Percentiles rank a stretch among this genome's conserved stretches.
phyloP scores from a whole-genome alignment of 1,140 invertebrate genomes.

The Globodera rostochiensis region DNA sequence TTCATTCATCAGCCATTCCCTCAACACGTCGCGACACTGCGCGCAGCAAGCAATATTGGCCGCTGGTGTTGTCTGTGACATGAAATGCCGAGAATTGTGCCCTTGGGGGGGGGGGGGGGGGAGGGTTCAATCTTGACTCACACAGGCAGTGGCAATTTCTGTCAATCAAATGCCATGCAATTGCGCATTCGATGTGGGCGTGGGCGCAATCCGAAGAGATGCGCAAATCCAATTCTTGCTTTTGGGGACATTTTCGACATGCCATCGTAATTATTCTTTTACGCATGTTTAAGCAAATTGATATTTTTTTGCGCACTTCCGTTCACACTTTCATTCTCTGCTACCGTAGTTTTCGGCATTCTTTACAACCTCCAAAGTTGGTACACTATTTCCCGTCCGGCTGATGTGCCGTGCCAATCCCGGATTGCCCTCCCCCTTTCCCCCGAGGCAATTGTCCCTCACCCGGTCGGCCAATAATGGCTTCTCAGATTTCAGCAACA shows the following conservation, averaged over 20 bases:
- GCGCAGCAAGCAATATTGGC: too few relatives aligned
- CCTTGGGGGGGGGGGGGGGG: too few relatives aligned
- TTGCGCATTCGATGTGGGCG: background rate
- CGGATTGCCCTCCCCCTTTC: background rate
- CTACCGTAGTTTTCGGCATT: background rate
- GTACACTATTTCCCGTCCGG: background rate
- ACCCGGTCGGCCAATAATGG: background rate
- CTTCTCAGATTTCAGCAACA: constrained; percentile 1
- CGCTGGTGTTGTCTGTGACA: too few relatives aligned
- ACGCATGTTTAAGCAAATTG: background rate
- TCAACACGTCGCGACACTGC: too few relatives aligned
- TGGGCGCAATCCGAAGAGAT: background rate
- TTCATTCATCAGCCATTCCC: too few relatives aligned
- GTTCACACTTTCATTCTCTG: background rate
- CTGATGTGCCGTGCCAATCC: background rate
- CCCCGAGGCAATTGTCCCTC: background rate
- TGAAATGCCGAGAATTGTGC: too few relatives aligned
- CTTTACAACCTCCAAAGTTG: background rate
- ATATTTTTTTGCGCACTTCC: background rate
- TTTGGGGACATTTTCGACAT: background rate
- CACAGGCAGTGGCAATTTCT: background rate
- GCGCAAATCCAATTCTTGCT: background rate
- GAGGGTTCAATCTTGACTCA: too few relatives aligned
- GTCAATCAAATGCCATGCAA: constrained; percentile 1
- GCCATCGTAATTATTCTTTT: background rate